Percentiles rank a stretch among this genome's conserved stretches.
phyloP scores from a whole-genome alignment of 2,888 invertebrate genomes.

The Macaria liturata region DNA sequence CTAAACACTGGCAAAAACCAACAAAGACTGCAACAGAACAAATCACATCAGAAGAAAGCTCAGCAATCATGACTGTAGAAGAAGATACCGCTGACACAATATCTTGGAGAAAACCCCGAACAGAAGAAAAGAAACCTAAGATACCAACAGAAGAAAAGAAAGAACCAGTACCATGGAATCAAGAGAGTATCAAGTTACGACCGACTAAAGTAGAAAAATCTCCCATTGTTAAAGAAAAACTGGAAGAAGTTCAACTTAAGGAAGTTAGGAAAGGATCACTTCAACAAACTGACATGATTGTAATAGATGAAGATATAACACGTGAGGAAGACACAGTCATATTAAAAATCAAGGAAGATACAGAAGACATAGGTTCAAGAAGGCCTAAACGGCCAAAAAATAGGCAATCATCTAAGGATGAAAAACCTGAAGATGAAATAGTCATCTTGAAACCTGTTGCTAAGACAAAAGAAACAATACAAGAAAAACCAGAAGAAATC shows the following conservation, averaged over 20 bases:
- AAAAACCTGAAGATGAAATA: slow-evolving; percentile 8
- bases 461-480: slow-evolving; percentile 22
- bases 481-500: slow-evolving; percentile 63
- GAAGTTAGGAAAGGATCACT: slow-evolving; percentile 65
- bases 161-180: slow-evolving; percentile 81
- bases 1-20: slow-evolving; percentile 30
- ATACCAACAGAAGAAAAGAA: slow-evolving; percentile 45
- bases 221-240: slow-evolving; percentile 78
- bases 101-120: slow-evolving; percentile 37
- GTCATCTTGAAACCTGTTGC: background rate
- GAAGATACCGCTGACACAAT: slow-evolving; percentile 21
- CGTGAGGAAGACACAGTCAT: slow-evolving; percentile 83
- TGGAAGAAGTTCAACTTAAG: slow-evolving; percentile 70
- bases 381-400: slow-evolving; percentile 3
- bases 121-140: slow-evolving; percentile 40
- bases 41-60: slow-evolving; percentile 9
- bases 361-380: slow-evolving; percentile 19
- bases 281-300: slow-evolving; percentile 57
- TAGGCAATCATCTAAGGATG: slow-evolving; percentile 18
- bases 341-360: slow-evolving; percentile 65
- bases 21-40: slow-evolving; percentile 13
- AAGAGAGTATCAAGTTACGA: slow-evolving; percentile 85
- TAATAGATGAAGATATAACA: slow-evolving; percentile 81
- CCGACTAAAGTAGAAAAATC: slow-evolving; percentile 84
- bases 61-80: slow-evolving; percentile 8